These are phyloP conservation scores for Nephrotoma appendiculata DNA, from an alignment of 2,888 invertebrate genomes.

Conservation along the genomic window DNA sequence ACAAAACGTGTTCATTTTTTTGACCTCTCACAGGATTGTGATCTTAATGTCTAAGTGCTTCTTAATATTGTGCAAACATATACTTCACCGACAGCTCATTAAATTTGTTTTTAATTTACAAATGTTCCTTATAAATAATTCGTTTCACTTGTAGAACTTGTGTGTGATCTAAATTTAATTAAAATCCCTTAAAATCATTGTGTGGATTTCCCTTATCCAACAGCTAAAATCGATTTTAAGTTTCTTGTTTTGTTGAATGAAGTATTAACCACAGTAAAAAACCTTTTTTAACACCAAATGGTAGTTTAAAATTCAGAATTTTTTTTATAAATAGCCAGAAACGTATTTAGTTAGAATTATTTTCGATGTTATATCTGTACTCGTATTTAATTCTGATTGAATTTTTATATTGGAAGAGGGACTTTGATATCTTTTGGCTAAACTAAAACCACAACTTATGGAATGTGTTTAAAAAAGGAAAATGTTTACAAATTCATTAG, in stretches of 20 bases:
- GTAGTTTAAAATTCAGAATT: not conserved
- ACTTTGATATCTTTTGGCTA: not conserved
- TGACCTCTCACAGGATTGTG: not conserved
- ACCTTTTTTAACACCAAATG: not conserved
- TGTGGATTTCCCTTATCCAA: not conserved
- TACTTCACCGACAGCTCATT: not conserved
- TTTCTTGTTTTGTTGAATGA: not conserved
- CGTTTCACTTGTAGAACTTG: not conserved
- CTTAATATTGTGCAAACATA: not conserved
- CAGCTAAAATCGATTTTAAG: not conserved
- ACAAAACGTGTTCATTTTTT: not conserved
- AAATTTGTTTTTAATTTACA: not conserved
- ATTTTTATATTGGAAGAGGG: not conserved
- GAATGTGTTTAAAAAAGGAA: not conserved
- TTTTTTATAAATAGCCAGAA: not conserved
- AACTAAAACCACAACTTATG: not conserved
- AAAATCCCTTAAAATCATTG: not conserved
- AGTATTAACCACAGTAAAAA: not conserved
- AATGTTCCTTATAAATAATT: not conserved
- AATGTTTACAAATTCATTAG: not conserved
- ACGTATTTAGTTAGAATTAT: not conserved
- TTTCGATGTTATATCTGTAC: not conserved
- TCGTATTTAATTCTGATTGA: not conserved
- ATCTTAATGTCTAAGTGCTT: not conserved
- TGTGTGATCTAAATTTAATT: not conserved